Conservation (phyloP, 2,113 vertebrate genomes). For the Catharus minimus region DNA sequence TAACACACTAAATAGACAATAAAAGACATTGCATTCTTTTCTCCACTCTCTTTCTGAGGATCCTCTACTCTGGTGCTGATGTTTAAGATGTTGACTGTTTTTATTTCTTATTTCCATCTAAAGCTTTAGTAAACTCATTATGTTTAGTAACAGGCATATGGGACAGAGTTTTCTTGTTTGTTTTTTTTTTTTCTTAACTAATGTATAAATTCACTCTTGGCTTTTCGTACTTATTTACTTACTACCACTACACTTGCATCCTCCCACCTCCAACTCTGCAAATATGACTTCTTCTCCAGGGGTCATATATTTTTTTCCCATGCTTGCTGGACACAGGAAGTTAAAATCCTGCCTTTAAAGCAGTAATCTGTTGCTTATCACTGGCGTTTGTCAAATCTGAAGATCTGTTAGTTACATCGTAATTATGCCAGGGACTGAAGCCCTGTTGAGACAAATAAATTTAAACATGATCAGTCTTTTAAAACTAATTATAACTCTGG, state of each 20-base stretch:
- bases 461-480: neutral
- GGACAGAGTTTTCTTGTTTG: neutral
- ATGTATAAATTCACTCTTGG: neutral
- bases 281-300: neutral
- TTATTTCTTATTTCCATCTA: neutral
- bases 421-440: neutral
- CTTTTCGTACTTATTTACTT: neutral
- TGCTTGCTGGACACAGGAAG: neutral
- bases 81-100: neutral
- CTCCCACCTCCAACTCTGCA: rapidly evolving
- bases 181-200: neutral
- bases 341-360: neutral
- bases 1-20: neutral
- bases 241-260: neutral
- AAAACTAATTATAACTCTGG: neutral
- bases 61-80: neutral
- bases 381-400: neutral
- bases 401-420: neutral
- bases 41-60: neutral
- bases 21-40: neutral
- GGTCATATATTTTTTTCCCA: neutral
- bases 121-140: neutral
- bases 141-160: neutral
- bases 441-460: neutral
- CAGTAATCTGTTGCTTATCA: neutral